These are phyloP conservation scores for Pelobates cultripes DNA, from an alignment of 2,797 vertebrate species.

Conservation along the genomic window DNA sequence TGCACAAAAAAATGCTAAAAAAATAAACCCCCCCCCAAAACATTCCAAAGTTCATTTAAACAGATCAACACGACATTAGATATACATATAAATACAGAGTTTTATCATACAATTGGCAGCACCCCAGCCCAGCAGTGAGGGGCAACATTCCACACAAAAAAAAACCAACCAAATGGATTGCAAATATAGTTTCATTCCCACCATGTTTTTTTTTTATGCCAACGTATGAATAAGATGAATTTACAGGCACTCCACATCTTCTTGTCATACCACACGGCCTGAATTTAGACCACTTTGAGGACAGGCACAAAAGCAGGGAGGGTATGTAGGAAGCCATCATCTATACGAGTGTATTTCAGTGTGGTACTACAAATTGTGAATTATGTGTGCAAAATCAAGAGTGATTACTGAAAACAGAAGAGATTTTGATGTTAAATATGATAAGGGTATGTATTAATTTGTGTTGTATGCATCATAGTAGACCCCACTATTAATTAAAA, in stretches of 20 bases:
- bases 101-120: slow-evolving; percentile 53
- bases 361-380: slow-evolving; percentile 24
- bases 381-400: neutral
- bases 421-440: too few relatives aligned
- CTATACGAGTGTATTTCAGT: slow-evolving; percentile 21
- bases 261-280: neutral
- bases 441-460: too few relatives aligned
- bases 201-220: slow-evolving; percentile 18
- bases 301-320: neutral
- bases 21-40: slow-evolving; percentile 11
- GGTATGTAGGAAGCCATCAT: slow-evolving; percentile 30
- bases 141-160: slow-evolving; percentile 42
- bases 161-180: slow-evolving; percentile 15
- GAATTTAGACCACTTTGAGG: neutral
- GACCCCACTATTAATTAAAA: too few relatives aligned
- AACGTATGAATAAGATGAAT: slow-evolving; percentile 1
- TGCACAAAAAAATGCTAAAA: slow-evolving; percentile 39
- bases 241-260: slow-evolving; percentile 5
- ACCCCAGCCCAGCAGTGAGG: slow-evolving; percentile 42
- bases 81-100: slow-evolving; percentile 56
- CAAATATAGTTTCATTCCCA: slow-evolving; percentile 26
- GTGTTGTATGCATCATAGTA: neutral
- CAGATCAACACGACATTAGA: slow-evolving; percentile 52
- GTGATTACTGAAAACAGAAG: too few relatives aligned
- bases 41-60: slow-evolving; percentile 55